phyloP scores from a whole-genome alignment of 2,113 vertebrate genomes.

The Stictonetta naevosa region DNA sequence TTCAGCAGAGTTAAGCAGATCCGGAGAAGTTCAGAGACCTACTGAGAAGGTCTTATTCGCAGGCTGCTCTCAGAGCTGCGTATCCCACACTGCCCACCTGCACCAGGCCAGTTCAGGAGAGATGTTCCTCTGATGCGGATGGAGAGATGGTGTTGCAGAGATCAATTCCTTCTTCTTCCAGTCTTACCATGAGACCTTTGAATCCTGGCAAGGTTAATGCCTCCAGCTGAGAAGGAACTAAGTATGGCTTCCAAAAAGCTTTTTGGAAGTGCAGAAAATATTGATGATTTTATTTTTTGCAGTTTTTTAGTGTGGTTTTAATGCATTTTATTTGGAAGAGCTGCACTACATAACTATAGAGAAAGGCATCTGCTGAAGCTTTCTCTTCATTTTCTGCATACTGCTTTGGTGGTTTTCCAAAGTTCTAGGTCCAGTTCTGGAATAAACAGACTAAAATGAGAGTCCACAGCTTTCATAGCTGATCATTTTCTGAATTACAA shows the following conservation, averaged over 20 bases:
- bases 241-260: background rate
- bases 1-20: background rate
- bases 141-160: accelerated
- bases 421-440: background rate
- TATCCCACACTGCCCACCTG: background rate
- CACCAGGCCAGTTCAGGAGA: background rate
- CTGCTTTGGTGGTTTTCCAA: background rate
- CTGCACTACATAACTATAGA: background rate
- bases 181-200: background rate
- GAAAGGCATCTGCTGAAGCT: background rate
- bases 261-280: background rate
- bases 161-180: background rate
- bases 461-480: background rate
- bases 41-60: background rate
- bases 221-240: background rate
- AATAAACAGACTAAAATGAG: background rate
- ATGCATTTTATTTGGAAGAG: background rate
- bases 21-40: background rate
- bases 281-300: background rate
- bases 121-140: too few species aligned
- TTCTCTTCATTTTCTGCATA: background rate
- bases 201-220: background rate
- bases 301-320: background rate
- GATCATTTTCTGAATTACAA: background rate
- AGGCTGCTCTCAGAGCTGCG: background rate